phyloP scores from a whole-genome alignment of 2,797 vertebrate species.

The Miichthys miiuy region DNA sequence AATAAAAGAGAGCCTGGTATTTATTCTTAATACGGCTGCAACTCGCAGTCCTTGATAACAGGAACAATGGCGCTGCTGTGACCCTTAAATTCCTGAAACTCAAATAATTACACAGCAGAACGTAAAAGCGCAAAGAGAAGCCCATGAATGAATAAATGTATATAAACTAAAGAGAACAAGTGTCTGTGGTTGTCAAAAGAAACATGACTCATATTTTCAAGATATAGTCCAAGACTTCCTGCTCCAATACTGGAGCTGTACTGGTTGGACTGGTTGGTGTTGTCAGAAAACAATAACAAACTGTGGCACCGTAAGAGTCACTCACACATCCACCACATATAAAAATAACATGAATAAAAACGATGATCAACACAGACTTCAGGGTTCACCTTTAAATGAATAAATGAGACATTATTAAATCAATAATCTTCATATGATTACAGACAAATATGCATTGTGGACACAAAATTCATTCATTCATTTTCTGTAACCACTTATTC shows the following conservation, averaged over 20 bases:
- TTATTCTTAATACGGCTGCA: slow-evolving; percentile 18
- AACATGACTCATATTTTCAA: background rate
- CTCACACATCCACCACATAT: background rate
- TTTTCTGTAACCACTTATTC: too few relatives aligned
- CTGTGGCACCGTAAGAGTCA: background rate
- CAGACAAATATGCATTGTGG: background rate
- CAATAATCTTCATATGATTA: background rate
- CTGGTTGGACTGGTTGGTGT: slow-evolving; percentile 29
- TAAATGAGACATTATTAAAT: background rate
- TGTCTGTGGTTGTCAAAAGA: background rate
- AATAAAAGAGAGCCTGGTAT: slow-evolving; percentile 35
- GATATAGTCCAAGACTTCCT: background rate
- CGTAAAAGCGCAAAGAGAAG: background rate
- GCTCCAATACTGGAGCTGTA: slow-evolving; percentile 50
- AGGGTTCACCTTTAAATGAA: background rate
- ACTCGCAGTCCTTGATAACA: slow-evolving; percentile 39
- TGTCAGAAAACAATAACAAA: background rate
- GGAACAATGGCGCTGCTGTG: slow-evolving; percentile 39
- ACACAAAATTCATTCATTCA: background rate
- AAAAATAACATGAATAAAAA: background rate
- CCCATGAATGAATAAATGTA: background rate
- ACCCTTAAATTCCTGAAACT: slow-evolving; percentile 38
- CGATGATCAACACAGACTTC: background rate
- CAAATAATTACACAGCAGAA: slow-evolving; percentile 16
- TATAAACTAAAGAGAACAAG: background rate